These are phyloP conservation scores for Catharus fuscescens DNA, from an alignment of 2,113 vertebrate species.

Conservation along the genomic window DNA sequence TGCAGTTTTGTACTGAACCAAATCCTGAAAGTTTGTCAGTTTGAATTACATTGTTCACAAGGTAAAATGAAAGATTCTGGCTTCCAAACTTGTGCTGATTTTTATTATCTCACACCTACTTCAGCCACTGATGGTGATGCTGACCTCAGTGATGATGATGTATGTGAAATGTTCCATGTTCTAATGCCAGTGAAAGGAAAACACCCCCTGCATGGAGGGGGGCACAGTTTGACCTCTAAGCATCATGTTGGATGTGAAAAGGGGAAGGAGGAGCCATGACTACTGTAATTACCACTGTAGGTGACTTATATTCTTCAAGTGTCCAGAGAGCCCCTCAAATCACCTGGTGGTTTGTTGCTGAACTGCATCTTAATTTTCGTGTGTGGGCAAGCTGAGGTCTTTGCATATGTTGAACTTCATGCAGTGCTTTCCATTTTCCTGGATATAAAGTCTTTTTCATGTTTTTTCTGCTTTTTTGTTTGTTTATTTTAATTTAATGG, in stretches of 20 bases:
- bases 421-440: background rate
- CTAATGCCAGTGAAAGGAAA: background rate
- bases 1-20: background rate
- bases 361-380: background rate
- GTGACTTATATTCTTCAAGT: background rate
- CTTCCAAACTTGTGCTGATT: slow-evolving; percentile 26
- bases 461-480: background rate
- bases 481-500: background rate
- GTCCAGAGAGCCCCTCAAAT: background rate
- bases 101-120: background rate
- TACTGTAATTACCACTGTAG: background rate
- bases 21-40: slow-evolving; percentile 47
- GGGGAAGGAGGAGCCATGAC: background rate
- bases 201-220: background rate
- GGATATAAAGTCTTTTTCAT: background rate
- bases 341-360: background rate
- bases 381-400: background rate
- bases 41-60: slow-evolving; percentile 20
- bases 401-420: background rate
- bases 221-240: background rate
- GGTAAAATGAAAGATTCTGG: slow-evolving; percentile 14
- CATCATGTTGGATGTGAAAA: background rate
- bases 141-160: background rate
- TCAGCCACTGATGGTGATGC: background rate
- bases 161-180: background rate